A percentile compares a stretch with the other conserved stretches of the same genome.
Evolutionary conservation across 1,140 invertebrate genomes (phyloP).

Genomic region (Drosophila pseudoananassae): DNA sequence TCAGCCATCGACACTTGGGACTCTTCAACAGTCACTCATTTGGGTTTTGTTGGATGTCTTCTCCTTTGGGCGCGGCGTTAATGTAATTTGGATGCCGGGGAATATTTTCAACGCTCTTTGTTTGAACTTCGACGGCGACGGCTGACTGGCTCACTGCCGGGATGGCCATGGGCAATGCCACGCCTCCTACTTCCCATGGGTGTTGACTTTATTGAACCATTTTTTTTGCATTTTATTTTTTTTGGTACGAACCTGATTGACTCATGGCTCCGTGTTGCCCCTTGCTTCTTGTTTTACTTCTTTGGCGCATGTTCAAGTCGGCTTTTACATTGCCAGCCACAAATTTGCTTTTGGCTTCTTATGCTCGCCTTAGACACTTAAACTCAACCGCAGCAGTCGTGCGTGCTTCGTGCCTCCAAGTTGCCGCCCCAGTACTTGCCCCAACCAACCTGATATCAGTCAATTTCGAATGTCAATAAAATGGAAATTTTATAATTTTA

Average conservation of each 20-base stretch:
- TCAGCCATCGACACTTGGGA: constrained; percentile 78
- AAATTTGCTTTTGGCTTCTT: constrained; percentile 35
- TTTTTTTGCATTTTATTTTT: constrained; percentile 37
- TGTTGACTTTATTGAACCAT: constrained; percentile 82
- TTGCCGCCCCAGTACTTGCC: neutral
- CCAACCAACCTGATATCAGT: constrained; percentile 61
- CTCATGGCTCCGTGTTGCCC: constrained; percentile 51
- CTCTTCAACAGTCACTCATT: constrained; percentile 31
- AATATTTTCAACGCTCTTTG: constrained; percentile 67
- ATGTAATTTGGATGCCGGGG: constrained; percentile 71
- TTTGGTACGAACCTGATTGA: constrained; percentile 68
- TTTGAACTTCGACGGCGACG: constrained; percentile 65
- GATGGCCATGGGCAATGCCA: constrained; percentile 36
- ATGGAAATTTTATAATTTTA: constrained; percentile 82
- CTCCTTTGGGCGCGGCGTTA: constrained; percentile 68
- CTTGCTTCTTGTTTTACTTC: constrained; percentile 20
- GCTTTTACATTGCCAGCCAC: constrained; percentile 24
- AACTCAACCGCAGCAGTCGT: constrained; percentile 59
- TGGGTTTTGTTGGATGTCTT: constrained; percentile 36
- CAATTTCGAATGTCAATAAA: constrained; percentile 80
- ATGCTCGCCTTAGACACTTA: constrained; percentile 59
- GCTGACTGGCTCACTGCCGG: constrained; percentile 2
- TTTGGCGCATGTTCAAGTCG: constrained; percentile 13
- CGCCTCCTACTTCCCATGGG: constrained; percentile 29
- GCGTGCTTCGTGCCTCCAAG: constrained; percentile 9